phyloP scores from a whole-genome alignment of 2,797 vertebrate species.

The Cygnus olor region DNA sequence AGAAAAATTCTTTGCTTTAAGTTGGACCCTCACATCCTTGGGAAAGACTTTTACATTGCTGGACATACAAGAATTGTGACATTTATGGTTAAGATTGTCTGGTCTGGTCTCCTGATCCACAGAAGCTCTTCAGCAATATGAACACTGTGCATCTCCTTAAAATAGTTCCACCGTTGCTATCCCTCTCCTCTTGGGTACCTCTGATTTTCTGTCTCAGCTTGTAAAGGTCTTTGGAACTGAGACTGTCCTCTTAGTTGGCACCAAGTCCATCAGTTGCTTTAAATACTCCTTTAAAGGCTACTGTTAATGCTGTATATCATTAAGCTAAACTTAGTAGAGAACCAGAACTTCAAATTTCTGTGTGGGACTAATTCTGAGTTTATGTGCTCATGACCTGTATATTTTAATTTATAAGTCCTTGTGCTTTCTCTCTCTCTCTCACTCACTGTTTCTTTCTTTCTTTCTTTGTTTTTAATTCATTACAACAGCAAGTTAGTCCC shows the following conservation, averaged over 20 bases:
- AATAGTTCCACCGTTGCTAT: neutral
- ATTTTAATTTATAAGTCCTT: neutral
- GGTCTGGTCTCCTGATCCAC: neutral
- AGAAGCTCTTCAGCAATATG: neutral
- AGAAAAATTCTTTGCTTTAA: neutral
- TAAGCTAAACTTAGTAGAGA: neutral
- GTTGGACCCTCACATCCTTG: accelerated
- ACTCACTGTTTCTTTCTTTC: too few species aligned
- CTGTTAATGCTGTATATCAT: neutral
- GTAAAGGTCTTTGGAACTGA: neutral
- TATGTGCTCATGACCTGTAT: neutral
- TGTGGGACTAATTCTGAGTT: neutral
- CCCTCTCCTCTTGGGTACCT: neutral
- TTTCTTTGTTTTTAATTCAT: neutral
- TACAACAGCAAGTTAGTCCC: neutral
- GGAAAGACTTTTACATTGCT: neutral
- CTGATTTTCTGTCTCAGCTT: neutral
- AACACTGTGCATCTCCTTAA: too few species aligned
- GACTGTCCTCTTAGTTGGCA: neutral
- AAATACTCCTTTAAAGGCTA: neutral
- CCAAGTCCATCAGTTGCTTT: neutral
- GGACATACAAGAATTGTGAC: accelerated
- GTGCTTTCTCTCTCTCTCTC: too few species aligned
- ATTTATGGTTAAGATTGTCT: neutral
- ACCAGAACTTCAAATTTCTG: neutral